Conservation (phyloP, 2,888 invertebrate species). For the Neoitamus cyanurus region DNA sequence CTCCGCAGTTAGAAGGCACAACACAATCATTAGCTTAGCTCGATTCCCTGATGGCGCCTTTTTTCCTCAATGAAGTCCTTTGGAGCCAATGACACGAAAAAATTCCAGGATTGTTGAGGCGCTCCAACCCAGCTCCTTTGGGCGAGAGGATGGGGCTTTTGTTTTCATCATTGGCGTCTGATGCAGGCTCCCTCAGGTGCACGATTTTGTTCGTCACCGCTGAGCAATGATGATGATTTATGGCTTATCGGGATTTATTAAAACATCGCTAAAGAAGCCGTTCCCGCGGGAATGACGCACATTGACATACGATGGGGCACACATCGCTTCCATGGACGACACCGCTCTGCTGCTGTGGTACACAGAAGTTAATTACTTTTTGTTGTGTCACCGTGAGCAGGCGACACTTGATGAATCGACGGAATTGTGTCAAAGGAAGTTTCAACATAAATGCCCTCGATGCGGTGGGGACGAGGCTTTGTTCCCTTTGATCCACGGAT, state of each 20-base stretch:
- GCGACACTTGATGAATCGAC: neutral
- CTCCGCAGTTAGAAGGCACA: neutral
- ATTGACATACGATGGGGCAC: neutral
- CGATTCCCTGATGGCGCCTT: neutral
- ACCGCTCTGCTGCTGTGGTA: neutral
- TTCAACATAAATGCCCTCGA: neutral
- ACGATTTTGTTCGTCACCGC: neutral
- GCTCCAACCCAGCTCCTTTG: neutral
- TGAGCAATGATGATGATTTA: neutral
- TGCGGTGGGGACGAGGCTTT: neutral
- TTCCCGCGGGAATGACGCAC: neutral
- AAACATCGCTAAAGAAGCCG: neutral
- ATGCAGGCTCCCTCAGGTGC: neutral
- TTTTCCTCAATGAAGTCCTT: neutral
- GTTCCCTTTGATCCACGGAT: neutral
- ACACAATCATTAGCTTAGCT: neutral
- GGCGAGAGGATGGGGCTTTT: neutral
- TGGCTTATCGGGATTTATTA: conserved; percentile 11
- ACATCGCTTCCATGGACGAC: neutral
- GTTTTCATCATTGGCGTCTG: neutral
- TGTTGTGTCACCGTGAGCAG: neutral
- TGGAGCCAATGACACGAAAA: neutral
- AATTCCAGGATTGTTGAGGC: neutral
- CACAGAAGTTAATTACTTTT: conserved; percentile 6
- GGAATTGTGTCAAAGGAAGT: neutral